These are phyloP conservation scores for Psilanteris sp. DNA, from an alignment of 1,140 invertebrate species.

Conservation along the genomic window DNA sequence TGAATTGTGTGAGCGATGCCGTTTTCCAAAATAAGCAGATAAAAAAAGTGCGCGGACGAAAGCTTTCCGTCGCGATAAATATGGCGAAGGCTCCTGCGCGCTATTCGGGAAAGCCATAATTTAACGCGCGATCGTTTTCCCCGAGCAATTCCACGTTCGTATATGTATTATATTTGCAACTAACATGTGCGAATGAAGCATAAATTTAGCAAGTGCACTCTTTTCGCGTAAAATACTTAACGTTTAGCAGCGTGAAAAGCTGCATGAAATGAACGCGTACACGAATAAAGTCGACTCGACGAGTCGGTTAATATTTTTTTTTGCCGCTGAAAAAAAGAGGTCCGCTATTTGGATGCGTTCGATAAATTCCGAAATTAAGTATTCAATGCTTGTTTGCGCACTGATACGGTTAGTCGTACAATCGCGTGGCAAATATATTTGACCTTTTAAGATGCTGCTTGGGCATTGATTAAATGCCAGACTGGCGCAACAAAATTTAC, in stretches of 20 bases:
- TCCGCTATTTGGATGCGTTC: too few relatives aligned
- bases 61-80: slow-evolving; percentile 66
- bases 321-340: too few relatives aligned
- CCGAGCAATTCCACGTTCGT: slow-evolving; percentile 30
- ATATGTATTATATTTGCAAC: slow-evolving; percentile 60
- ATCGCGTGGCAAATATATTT: too few relatives aligned
- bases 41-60: slow-evolving; percentile 30
- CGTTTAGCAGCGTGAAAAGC: slow-evolving; percentile 66
- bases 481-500: too few relatives aligned
- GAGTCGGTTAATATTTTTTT: slow-evolving; percentile 1
- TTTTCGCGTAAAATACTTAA: slow-evolving; percentile 67
- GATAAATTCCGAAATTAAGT: too few relatives aligned
- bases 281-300: slow-evolving; percentile 34
- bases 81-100: slow-evolving; percentile 60
- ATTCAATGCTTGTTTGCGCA: too few relatives aligned
- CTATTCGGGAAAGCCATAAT: slow-evolving; percentile 69
- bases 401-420: too few relatives aligned
- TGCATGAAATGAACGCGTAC: slow-evolving; percentile 44
- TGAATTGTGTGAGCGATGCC: slow-evolving; percentile 16
- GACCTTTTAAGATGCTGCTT: too few relatives aligned
- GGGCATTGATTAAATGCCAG: too few relatives aligned
- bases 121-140: slow-evolving; percentile 70
- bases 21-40: slow-evolving; percentile 60
- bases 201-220: slow-evolving; percentile 69
- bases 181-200: slow-evolving; percentile 74